A percentile compares a stretch with the other conserved stretches of the same genome.
These are phyloP conservation scores for Latrodectus geometricus DNA, from an alignment of 1,140 invertebrate genomes.

Conservation along the genomic window DNA sequence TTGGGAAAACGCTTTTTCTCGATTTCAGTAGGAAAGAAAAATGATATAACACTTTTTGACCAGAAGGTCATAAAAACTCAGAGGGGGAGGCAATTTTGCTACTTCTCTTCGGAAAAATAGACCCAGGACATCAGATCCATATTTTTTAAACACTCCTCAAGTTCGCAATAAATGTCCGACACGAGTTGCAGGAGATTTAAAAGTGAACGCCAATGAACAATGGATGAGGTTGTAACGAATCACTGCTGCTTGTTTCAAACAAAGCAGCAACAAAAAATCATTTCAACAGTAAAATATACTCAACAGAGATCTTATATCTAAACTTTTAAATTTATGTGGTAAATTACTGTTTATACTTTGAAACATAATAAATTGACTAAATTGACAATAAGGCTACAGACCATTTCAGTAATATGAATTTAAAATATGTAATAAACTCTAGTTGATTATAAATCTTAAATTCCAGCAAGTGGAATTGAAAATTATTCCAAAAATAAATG, in stretches of 20 bases:
- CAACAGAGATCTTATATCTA: too few relatives aligned
- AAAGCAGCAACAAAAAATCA: background rate
- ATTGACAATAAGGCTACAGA: too few relatives aligned
- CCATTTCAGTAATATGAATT: too few relatives aligned
- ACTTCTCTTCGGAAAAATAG: conserved; percentile 24
- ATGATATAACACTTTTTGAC: background rate
- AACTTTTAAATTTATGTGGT: too few relatives aligned
- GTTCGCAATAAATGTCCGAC: conserved; percentile 31
- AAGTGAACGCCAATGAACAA: background rate
- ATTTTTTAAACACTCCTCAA: conserved; percentile 28
- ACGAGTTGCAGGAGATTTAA: background rate
- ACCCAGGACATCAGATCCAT: background rate
- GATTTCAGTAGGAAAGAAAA: background rate
- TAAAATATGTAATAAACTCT: background rate
- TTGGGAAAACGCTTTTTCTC: background rate
- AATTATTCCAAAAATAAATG: too few relatives aligned
- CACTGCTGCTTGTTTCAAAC: background rate
- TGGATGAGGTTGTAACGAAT: conserved; percentile 11
- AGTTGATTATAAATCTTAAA: too few relatives aligned
- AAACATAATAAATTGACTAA: too few relatives aligned
- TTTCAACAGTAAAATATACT: background rate
- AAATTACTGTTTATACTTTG: too few relatives aligned
- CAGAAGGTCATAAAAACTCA: conserved; percentile 10
- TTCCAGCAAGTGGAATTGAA: too few relatives aligned
- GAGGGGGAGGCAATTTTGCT: conserved; percentile 7